These are phyloP conservation scores for Brachylomia viminalis DNA, from an alignment of 2,888 invertebrate genomes.

Conservation along the genomic window DNA sequence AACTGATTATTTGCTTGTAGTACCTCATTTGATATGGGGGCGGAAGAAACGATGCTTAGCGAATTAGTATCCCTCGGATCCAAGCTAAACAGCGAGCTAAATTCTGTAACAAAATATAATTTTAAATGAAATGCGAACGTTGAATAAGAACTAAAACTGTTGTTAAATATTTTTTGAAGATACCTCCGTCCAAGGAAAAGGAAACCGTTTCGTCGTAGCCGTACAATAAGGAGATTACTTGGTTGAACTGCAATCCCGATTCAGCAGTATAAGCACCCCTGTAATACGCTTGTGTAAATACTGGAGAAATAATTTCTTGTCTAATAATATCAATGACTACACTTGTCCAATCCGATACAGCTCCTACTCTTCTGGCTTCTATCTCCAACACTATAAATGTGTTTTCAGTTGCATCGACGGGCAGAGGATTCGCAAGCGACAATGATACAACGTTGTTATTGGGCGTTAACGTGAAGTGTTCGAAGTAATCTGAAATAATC, in stretches of 20 bases:
- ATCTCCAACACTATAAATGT: conserved; percentile 77
- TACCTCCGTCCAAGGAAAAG: conserved; percentile 76
- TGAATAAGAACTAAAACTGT: conserved; percentile 16
- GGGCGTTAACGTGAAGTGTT: conserved; percentile 69
- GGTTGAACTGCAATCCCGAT: conserved; percentile 68
- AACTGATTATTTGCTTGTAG: conserved; percentile 68
- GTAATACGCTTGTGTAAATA: conserved; percentile 75
- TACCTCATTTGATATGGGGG: conserved; percentile 64
- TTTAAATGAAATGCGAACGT: background rate
- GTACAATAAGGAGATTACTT: conserved; percentile 68
- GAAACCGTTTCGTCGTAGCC: conserved; percentile 75
- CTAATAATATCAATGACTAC: conserved; percentile 74
- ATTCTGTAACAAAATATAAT: conserved; percentile 63
- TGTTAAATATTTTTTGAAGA: background rate
- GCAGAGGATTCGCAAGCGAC: conserved; percentile 58
- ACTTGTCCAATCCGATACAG: conserved; percentile 73
- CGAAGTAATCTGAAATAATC: conserved; percentile 72
- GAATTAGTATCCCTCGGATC: conserved; percentile 42
- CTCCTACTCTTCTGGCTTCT: conserved; percentile 76
- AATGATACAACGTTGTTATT: conserved; percentile 69
- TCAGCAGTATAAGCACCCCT: conserved; percentile 71
- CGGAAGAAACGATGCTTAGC: conserved; percentile 45
- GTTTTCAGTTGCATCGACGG: conserved; percentile 67
- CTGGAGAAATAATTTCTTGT: conserved; percentile 66
- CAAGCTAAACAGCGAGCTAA: conserved; percentile 62